phyloP scores from a whole-genome alignment of 1,140 invertebrate genomes.

The Hermatobates lingyangjiaoensis region DNA sequence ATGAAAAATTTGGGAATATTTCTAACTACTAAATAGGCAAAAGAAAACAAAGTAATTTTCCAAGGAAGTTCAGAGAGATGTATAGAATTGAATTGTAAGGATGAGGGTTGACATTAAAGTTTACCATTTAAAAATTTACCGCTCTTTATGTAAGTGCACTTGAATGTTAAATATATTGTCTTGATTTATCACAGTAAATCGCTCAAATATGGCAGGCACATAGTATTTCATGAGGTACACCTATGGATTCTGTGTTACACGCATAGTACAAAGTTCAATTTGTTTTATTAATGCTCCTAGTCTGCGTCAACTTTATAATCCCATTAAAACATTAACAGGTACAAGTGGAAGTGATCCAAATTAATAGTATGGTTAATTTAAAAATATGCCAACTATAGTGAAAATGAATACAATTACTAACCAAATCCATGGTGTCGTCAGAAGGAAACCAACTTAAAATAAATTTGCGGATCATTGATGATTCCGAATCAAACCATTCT shows the following conservation, averaged over 20 bases:
- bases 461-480: constrained; percentile 47
- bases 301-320: background rate
- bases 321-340: background rate
- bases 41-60: no score
- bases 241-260: background rate
- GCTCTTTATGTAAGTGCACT: no score
- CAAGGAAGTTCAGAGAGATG: no score
- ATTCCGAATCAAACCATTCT: constrained; percentile 65
- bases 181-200: no score
- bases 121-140: no score
- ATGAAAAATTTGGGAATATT: no score
- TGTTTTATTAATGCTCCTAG: background rate
- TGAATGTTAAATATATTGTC: no score
- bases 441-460: constrained; percentile 50
- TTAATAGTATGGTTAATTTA: background rate
- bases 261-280: background rate
- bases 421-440: constrained; percentile 57
- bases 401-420: constrained; percentile 20
- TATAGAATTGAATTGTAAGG: no score
- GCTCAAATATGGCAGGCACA: no score
- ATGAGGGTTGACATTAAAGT: no score
- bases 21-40: no score
- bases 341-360: background rate
- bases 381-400: background rate
- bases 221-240: no score